Evolutionary conservation across 2,113 vertebrate species (phyloP).

Genomic region (Mustelus asterias): DNA sequence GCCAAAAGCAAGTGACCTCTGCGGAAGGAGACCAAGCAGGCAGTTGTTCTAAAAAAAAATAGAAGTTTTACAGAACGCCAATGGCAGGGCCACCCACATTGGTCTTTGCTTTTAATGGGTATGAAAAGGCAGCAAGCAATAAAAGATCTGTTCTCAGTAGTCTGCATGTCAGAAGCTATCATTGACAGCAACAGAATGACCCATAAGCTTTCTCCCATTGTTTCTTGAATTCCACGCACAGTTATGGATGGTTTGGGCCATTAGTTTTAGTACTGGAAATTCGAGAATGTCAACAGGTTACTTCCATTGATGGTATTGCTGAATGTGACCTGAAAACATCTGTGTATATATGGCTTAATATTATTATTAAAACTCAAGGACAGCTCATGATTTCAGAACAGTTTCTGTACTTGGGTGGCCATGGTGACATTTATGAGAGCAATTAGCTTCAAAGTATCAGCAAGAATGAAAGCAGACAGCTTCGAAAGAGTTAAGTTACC

Average conservation of each 20-base stretch:
- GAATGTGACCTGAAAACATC: background rate
- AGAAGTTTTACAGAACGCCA: background rate
- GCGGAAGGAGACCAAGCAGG: background rate
- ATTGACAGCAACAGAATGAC: background rate
- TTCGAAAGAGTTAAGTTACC: background rate
- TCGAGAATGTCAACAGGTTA: background rate
- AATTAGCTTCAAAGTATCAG: background rate
- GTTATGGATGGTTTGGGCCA: background rate
- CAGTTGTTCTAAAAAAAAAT: background rate
- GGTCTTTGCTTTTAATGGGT: background rate
- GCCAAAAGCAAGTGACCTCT: background rate
- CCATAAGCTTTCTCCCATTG: background rate
- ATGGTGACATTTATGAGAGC: background rate
- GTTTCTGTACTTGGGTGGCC: background rate
- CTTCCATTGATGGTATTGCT: background rate
- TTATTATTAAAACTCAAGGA: background rate
- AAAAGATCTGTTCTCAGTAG: background rate
- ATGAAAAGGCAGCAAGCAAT: background rate
- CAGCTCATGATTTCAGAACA: background rate
- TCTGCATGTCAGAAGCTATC: background rate
- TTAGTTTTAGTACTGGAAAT: background rate
- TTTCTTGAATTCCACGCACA: background rate
- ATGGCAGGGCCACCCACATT: background rate
- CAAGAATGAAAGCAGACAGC: background rate
- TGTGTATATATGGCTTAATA: background rate